Percentiles rank a stretch among this genome's conserved stretches.
These are phyloP conservation scores for Acronicta leporina DNA, from an alignment of 2,888 invertebrate genomes.

Conservation along the genomic window DNA sequence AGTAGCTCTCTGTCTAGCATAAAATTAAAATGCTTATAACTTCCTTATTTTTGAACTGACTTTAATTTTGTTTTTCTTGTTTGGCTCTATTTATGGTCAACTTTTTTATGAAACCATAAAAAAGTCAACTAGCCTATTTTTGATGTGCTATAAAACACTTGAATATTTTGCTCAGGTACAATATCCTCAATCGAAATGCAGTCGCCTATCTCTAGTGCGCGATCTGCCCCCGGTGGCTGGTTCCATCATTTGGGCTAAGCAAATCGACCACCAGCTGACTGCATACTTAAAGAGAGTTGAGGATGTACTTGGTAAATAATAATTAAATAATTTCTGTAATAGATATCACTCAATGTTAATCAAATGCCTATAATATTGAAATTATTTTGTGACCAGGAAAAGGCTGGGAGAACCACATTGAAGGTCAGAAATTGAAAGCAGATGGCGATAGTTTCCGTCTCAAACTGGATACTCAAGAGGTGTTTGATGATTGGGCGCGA, in stretches of 20 bases:
- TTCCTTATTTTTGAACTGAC: no score
- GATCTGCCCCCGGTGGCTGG: conserved; percentile 99
- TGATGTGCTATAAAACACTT: no score
- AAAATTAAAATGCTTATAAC: no score
- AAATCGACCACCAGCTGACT: conserved; percentile 99
- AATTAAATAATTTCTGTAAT: not conserved
- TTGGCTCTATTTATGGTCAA: no score
- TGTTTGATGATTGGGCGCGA: conserved; percentile 99
- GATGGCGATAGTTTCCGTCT: conserved; percentile 99
- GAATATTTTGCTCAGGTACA: conserved; percentile 91
- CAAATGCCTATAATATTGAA: not conserved
- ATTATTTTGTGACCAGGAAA: conserved; percentile 89
- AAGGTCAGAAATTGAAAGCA: conserved; percentile 98
- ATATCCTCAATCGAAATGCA: conserved; percentile 98
- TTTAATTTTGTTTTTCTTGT: no score
- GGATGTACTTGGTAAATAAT: conserved; percentile 95
- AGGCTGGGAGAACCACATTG: conserved; percentile 99
- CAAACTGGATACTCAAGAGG: conserved; percentile 98
- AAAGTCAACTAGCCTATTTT: no score
- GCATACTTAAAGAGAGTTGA: conserved; percentile 99
- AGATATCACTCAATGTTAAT: not conserved
- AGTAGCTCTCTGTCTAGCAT: no score
- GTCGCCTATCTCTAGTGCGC: conserved; percentile 95
- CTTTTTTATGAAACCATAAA: no score
- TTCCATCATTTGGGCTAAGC: conserved; percentile 99